Evolutionary conservation across 2,888 invertebrate species (phyloP).

Genomic region (Drosophila greeni): DNA sequence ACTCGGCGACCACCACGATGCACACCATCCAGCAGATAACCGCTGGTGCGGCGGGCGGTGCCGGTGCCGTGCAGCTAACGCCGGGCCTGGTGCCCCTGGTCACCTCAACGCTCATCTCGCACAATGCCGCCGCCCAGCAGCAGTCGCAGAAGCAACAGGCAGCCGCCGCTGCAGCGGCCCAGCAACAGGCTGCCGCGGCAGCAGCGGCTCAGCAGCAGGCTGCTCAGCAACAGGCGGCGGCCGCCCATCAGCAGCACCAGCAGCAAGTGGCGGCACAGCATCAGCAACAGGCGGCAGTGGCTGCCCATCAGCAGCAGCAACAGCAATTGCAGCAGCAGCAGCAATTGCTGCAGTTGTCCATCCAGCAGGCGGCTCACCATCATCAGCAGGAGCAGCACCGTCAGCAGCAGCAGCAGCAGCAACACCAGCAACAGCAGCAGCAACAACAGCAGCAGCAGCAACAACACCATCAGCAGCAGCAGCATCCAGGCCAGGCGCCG

Average conservation of each 20-base stretch:
- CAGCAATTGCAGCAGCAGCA: constrained; percentile 68
- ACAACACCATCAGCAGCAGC: constrained; percentile 66
- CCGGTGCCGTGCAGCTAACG: constrained; percentile 74
- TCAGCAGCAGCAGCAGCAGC: constrained; percentile 71
- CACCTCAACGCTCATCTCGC: constrained; percentile 78
- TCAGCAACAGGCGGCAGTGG: constrained; percentile 65
- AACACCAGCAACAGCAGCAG: constrained; percentile 71
- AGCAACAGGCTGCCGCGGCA: constrained; percentile 60
- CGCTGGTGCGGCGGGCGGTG: constrained; percentile 71
- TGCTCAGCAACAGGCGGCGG: constrained; percentile 67
- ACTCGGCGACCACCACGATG: constrained; percentile 78
- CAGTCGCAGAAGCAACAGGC: constrained; percentile 73
- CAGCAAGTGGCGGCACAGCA: constrained; percentile 64
- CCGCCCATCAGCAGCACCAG: constrained; percentile 68
- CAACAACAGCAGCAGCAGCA: constrained; percentile 72
- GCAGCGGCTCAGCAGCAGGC: constrained; percentile 72
- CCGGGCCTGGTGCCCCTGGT: constrained; percentile 77
- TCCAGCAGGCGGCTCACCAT: constrained; percentile 72
- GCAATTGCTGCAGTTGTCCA: constrained; percentile 66
- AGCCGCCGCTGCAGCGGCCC: constrained; percentile 62
- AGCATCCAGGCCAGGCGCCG: constrained; percentile 61
- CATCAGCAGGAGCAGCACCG: constrained; percentile 74
- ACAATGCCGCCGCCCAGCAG: constrained; percentile 69
- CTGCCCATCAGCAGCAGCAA: constrained; percentile 75
- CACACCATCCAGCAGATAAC: constrained; percentile 79